These are phyloP conservation scores for Kryptopterus vitreolus DNA, from an alignment of 2,797 vertebrate genomes.

Conservation along the genomic window DNA sequence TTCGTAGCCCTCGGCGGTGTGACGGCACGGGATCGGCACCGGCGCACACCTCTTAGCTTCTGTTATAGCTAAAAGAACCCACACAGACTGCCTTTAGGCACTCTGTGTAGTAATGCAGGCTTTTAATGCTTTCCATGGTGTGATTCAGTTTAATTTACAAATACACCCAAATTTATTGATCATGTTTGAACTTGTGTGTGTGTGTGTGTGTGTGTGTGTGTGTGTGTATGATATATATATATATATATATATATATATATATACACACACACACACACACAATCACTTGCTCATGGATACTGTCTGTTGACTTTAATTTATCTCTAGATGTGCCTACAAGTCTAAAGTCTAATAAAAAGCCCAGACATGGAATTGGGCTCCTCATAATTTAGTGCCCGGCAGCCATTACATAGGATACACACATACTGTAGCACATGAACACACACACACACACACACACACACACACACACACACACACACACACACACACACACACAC, in stretches of 20 bases:
- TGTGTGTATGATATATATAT: too few species aligned
- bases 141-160: slow-evolving; percentile 23
- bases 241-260: too few species aligned
- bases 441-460: slow-evolving; percentile 44
- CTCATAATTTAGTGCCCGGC: slow-evolving; percentile 54
- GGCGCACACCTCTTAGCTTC: slow-evolving; percentile 65
- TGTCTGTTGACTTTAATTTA: background rate
- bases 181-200: too few species aligned
- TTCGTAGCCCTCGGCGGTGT: slow-evolving; percentile 67
- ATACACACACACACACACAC: too few species aligned
- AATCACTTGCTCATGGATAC: background rate
- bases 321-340: background rate
- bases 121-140: slow-evolving; percentile 22
- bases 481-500: slow-evolving; percentile 61
- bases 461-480: slow-evolving; percentile 52
- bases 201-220: too few species aligned
- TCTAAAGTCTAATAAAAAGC: slow-evolving; percentile 15
- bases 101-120: slow-evolving; percentile 11
- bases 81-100: slow-evolving; percentile 42
- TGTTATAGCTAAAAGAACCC: slow-evolving; percentile 52
- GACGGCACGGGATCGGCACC: slow-evolving; percentile 67
- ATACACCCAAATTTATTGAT: background rate
- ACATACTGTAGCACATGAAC: slow-evolving; percentile 28
- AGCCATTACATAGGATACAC: slow-evolving; percentile 47
- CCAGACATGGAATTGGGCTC: slow-evolving; percentile 49